These are phyloP conservation scores for Ranitomeya variabilis DNA, from an alignment of 2,113 vertebrate genomes.

Conservation along the genomic window DNA sequence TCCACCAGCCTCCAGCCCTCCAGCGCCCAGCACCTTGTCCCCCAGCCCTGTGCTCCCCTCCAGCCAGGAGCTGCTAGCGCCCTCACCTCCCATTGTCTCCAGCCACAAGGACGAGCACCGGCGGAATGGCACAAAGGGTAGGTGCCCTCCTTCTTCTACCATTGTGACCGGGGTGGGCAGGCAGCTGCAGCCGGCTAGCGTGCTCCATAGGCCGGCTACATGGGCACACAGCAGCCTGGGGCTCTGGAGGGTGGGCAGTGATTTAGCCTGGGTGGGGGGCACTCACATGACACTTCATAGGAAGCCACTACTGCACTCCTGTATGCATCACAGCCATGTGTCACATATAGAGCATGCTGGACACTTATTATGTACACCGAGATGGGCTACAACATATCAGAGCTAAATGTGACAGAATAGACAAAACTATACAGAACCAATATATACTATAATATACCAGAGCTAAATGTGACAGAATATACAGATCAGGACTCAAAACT, in stretches of 20 bases:
- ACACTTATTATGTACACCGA: not conserved
- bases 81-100: conserved; percentile 25
- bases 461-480: no score
- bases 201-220: not conserved
- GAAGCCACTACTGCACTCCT: not conserved
- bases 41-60: not conserved
- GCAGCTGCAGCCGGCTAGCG: not conserved
- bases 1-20: conserved; percentile 35
- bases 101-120: conserved; percentile 5
- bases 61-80: conserved; percentile 33
- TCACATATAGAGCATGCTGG: no score
- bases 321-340: not conserved
- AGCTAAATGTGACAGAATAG: no score
- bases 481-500: no score
- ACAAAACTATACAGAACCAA: no score
- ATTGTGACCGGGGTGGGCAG: conserved; percentile 18
- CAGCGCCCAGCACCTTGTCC: not conserved
- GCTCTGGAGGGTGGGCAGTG: not conserved
- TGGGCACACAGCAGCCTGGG: not conserved
- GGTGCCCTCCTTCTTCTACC: conserved; percentile 32
- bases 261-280: conserved; percentile 9
- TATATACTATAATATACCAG: no score
- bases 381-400: no score
- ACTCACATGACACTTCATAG: conserved; percentile 6
- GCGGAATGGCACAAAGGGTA: conserved; percentile 64